Evolutionary conservation across 64 coral and sea anemone genomes (phyloP).

Genomic region (Catalaphyllia jardinei): DNA sequence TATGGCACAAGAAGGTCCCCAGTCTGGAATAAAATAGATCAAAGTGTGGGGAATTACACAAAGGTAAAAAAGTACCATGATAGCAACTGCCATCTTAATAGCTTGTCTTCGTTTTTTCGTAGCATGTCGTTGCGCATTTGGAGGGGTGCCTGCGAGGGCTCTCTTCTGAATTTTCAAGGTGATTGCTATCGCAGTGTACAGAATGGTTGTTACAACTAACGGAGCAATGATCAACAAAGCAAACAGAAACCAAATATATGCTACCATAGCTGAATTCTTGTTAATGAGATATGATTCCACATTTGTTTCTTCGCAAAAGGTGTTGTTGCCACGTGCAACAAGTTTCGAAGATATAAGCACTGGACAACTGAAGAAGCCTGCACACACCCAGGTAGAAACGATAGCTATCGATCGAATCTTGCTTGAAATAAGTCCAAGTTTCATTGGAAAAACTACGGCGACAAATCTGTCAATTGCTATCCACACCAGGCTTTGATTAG

Average conservation of each 20-base stretch:
- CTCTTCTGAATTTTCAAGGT: background rate
- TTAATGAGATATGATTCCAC: background rate
- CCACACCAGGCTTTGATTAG: background rate
- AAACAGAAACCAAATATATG: background rate
- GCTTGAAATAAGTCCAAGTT: background rate
- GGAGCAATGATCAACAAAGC: background rate
- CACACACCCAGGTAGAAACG: background rate
- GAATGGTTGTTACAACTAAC: background rate
- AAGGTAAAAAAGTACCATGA: background rate
- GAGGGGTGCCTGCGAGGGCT: background rate
- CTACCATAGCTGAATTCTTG: background rate
- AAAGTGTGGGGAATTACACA: background rate
- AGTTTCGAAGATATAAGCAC: background rate
- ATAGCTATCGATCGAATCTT: background rate
- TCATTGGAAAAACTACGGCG: slow-evolving; percentile 7
- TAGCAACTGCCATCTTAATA: background rate
- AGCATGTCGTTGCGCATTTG: background rate
- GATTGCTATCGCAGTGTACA: slow-evolving; percentile 15
- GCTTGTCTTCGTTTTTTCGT: background rate
- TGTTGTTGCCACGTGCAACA: background rate
- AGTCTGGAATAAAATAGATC: no score
- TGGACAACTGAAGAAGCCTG: background rate
- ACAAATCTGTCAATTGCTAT: slow-evolving; percentile 11
- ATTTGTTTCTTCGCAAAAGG: background rate
- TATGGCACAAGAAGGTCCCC: background rate